Percentiles rank a stretch among this genome's conserved stretches.
Conservation (phyloP, 2,797 vertebrate species). For the Diplodus sargus region DNA sequence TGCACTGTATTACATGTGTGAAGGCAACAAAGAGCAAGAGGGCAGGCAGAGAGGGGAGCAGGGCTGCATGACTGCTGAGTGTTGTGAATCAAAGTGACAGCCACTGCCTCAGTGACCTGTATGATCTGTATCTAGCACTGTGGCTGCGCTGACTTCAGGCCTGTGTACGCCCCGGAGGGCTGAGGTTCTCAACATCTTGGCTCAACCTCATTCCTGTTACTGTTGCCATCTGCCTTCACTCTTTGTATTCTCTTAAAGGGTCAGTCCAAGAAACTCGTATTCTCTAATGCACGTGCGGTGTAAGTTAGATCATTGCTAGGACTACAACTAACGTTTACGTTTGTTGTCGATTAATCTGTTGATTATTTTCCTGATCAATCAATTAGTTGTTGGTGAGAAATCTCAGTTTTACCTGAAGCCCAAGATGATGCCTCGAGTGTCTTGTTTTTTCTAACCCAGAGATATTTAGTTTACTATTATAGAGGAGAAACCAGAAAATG, state of each 20-base stretch:
- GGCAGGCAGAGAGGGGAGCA: constrained; percentile 13
- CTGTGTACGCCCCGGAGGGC: constrained; percentile 45
- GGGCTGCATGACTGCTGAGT: constrained; percentile 37
- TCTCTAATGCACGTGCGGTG: not conserved
- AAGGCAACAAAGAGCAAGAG: not conserved
- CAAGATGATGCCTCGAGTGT: no score
- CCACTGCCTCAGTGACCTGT: constrained; percentile 63
- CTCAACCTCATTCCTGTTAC: constrained; percentile 42
- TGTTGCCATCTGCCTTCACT: constrained; percentile 62
- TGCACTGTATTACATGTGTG: not conserved
- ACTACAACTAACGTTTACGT: not conserved
- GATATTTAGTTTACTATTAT: no score
- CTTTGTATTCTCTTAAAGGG: constrained; percentile 17
- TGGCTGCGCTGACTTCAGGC: constrained; percentile 30
- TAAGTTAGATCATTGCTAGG: not conserved
- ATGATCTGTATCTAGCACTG: constrained; percentile 44
- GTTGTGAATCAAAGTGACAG: constrained; percentile 64
- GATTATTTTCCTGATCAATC: not conserved
- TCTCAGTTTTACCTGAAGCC: no score
- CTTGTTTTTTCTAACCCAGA: no score
- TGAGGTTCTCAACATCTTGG: constrained; percentile 37
- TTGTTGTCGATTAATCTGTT: not conserved
- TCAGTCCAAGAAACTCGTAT: not conserved
- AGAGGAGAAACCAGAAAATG: no score
- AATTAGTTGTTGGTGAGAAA: no score